Evolutionary conservation across 2,888 invertebrate genomes (phyloP).

Genomic region (Polymixis flavicincta): DNA sequence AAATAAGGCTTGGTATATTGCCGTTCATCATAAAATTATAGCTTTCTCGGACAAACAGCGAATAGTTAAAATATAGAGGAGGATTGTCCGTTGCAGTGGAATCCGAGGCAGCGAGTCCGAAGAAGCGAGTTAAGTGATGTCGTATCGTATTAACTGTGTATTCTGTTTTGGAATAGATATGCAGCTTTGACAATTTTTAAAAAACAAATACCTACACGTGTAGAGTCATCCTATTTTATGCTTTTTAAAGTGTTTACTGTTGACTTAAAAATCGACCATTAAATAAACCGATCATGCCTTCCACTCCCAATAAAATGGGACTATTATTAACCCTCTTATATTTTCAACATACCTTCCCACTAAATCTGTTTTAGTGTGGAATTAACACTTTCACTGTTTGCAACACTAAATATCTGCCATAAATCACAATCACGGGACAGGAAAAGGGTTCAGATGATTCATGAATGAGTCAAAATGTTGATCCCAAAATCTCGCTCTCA

Average conservation of each 20-base stretch:
- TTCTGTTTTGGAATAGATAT: too few relatives aligned
- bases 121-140: too few relatives aligned
- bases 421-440: not conserved
- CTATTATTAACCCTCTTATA: not conserved
- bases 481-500: not conserved
- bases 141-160: too few relatives aligned
- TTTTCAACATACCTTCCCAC: not conserved
- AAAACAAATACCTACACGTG: not conserved
- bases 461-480: not conserved
- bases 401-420: not conserved
- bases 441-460: conserved; percentile 10
- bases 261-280: not conserved
- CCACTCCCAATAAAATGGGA: not conserved
- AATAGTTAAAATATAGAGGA: too few relatives aligned
- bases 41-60: too few relatives aligned
- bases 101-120: too few relatives aligned
- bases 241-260: not conserved
- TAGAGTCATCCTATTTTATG: not conserved
- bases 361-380: not conserved
- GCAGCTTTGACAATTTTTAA: not conserved
- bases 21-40: too few relatives aligned
- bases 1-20: too few relatives aligned
- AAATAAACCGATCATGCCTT: not conserved
- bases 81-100: too few relatives aligned
- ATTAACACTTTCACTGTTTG: not conserved